These are phyloP conservation scores for Brachycybe producta DNA, from an alignment of 2,888 invertebrate genomes.

Conservation along the genomic window DNA sequence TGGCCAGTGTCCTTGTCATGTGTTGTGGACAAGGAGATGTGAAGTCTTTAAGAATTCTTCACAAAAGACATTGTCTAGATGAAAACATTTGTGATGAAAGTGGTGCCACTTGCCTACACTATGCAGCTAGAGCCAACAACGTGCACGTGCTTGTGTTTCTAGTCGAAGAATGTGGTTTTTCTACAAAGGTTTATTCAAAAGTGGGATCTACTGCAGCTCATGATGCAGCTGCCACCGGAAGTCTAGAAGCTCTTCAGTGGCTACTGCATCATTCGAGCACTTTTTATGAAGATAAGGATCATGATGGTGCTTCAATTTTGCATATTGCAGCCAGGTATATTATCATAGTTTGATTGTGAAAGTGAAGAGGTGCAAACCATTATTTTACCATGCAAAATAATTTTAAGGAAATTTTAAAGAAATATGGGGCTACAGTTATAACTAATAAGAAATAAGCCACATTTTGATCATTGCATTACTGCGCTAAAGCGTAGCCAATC, in stretches of 20 bases:
- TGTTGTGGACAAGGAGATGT: conserved; percentile 9
- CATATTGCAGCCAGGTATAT: conserved; percentile 17
- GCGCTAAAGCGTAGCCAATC: too few species aligned
- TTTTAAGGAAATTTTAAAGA: too few species aligned
- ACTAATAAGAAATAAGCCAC: too few species aligned
- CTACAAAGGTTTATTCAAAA: background rate
- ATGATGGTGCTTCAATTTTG: conserved; percentile 4
- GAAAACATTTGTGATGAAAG: conserved; percentile 1
- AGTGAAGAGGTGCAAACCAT: too few species aligned
- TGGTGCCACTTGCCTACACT: conserved; percentile 11
- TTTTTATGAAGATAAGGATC: conserved; percentile 4
- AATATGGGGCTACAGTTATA: too few species aligned
- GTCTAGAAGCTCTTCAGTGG: conserved; percentile 28
- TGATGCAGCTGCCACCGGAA: conserved; percentile 33
- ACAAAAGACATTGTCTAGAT: background rate
- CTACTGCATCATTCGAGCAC: conserved; percentile 22
- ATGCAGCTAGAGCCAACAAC: conserved; percentile 9
- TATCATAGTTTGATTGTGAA: too few species aligned
- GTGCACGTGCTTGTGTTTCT: conserved; percentile 8
- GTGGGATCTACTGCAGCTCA: conserved; percentile 31
- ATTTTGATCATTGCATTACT: too few species aligned
- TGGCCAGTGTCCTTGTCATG: too few species aligned
- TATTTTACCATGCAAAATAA: too few species aligned
- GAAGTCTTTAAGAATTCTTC: conserved; percentile 7
- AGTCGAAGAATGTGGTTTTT: conserved; percentile 9